A percentile compares a stretch with the other conserved stretches of the same genome.
These are phyloP conservation scores for Oxyura jamaicensis DNA, from an alignment of 2,113 vertebrate genomes.

Conservation along the genomic window DNA sequence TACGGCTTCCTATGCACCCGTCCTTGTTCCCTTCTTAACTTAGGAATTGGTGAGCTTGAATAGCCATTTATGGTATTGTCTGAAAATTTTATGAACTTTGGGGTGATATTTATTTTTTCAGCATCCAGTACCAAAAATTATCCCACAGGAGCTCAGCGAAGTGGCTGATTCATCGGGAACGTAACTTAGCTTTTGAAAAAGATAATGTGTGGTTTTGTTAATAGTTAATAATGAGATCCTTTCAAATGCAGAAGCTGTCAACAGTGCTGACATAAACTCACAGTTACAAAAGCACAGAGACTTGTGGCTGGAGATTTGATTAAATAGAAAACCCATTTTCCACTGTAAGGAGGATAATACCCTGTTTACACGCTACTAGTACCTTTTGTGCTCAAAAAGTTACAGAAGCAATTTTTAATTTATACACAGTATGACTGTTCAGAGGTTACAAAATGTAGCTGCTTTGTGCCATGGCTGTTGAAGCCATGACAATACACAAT, in stretches of 20 bases:
- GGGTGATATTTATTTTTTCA: constrained; percentile 50
- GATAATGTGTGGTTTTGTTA: constrained; percentile 53
- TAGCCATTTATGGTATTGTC: constrained; percentile 70
- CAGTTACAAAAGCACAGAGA: constrained; percentile 29
- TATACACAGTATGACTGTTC: not conserved
- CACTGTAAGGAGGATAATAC: not conserved
- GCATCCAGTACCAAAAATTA: constrained; percentile 40
- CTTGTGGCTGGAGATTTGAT: constrained; percentile 15
- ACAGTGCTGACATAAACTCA: constrained; percentile 10
- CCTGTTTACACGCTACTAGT: not conserved
- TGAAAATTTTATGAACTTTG: constrained; percentile 62
- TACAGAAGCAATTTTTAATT: constrained; percentile 2
- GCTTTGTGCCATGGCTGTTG: not conserved
- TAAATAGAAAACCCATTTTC: constrained; percentile 53
- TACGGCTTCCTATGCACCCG: not conserved
- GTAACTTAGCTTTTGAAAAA: constrained; percentile 6
- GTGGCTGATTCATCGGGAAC: constrained; percentile 16
- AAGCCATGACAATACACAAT: not conserved
- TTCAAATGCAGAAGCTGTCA: constrained; percentile 48
- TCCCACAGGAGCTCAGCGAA: constrained; percentile 48
- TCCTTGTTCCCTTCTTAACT: constrained; percentile 13
- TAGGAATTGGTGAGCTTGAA: constrained; percentile 33
- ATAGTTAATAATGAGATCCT: constrained; percentile 55
- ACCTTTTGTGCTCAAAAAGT: constrained; percentile 33
- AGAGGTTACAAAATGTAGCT: not conserved